A percentile compares a stretch with the other conserved stretches of the same genome.
Evolutionary conservation across 2,797 vertebrate species (phyloP).

Genomic region (Chloroceryle inda): DNA sequence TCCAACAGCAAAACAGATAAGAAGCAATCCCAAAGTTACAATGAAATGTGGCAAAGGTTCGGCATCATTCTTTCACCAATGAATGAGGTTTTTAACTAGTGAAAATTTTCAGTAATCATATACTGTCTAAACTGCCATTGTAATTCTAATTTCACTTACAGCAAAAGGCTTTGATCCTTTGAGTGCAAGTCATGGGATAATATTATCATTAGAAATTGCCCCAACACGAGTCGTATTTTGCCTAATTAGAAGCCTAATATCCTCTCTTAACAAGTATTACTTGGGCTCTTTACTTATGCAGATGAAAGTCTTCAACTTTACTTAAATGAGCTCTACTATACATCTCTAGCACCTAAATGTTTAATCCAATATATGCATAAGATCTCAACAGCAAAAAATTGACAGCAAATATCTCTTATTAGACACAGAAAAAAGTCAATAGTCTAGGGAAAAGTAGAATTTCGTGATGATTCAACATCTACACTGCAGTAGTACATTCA

Average conservation of each 20-base stretch:
- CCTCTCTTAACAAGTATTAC: neutral
- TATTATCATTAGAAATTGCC: neutral
- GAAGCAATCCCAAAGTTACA: neutral
- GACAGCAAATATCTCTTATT: neutral
- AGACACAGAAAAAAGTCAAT: neutral
- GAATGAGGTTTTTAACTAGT: neutral
- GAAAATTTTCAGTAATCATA: neutral
- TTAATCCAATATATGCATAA: neutral
- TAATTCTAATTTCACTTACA: neutral
- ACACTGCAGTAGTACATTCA: neutral
- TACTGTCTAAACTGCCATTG: neutral
- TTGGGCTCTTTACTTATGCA: accelerated
- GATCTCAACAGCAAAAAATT: neutral
- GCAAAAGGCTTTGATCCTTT: neutral
- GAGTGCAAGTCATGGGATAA: neutral
- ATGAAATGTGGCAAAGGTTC: neutral
- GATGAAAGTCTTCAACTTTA: neutral
- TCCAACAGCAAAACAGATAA: neutral
- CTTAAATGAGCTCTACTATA: neutral
- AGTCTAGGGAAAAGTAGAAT: neutral
- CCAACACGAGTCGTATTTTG: accelerated
- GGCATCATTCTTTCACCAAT: neutral
- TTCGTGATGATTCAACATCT: neutral
- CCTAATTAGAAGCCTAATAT: neutral
- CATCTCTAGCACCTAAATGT: neutral